These are phyloP conservation scores for Endotricha flammealis DNA, from an alignment of 2,888 invertebrate species.

Conservation along the genomic window DNA sequence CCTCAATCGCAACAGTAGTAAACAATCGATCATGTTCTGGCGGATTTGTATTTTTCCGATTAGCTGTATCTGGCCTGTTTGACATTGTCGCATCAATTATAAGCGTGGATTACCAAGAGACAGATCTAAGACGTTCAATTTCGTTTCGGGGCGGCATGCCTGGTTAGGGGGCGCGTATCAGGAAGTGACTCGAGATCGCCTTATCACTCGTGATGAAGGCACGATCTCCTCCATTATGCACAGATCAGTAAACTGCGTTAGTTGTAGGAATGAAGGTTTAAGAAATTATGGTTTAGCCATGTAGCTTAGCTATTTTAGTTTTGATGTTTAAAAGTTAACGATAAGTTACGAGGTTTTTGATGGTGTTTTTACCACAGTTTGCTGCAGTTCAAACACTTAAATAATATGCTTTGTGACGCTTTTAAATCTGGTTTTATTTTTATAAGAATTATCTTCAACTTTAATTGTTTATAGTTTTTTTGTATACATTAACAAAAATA, in stretches of 20 bases:
- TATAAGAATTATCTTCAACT: no score
- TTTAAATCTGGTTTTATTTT: no score
- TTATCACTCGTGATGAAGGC: slow-evolving; percentile 55
- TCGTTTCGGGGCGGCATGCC: slow-evolving; percentile 36
- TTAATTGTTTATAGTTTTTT: no score
- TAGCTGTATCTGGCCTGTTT: slow-evolving; percentile 66
- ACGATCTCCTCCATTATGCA: slow-evolving; percentile 41
- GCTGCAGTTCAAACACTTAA: no score
- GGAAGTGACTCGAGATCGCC: slow-evolving; percentile 52
- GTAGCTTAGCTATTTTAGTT: neutral
- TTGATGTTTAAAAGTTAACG: neutral
- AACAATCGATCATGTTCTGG: slow-evolving; percentile 67
- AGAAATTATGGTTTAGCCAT: neutral
- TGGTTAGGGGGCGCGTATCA: slow-evolving; percentile 46
- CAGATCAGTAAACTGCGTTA: slow-evolving; percentile 23
- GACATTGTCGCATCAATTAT: slow-evolving; percentile 77
- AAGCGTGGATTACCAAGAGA: slow-evolving; percentile 70
- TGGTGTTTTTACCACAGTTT: slow-evolving; percentile 18
- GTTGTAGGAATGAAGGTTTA: slow-evolving; percentile 7
- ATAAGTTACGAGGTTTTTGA: slow-evolving; percentile 6
- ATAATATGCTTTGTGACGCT: no score
- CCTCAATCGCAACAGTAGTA: slow-evolving; percentile 26
- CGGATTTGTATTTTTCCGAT: slow-evolving; percentile 75
- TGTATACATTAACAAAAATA: no score
- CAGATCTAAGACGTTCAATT: slow-evolving; percentile 75